Percentiles rank a stretch among this genome's conserved stretches.
Conservation (phyloP, 2,888 invertebrate genomes). For the Machimus atricapillus region DNA sequence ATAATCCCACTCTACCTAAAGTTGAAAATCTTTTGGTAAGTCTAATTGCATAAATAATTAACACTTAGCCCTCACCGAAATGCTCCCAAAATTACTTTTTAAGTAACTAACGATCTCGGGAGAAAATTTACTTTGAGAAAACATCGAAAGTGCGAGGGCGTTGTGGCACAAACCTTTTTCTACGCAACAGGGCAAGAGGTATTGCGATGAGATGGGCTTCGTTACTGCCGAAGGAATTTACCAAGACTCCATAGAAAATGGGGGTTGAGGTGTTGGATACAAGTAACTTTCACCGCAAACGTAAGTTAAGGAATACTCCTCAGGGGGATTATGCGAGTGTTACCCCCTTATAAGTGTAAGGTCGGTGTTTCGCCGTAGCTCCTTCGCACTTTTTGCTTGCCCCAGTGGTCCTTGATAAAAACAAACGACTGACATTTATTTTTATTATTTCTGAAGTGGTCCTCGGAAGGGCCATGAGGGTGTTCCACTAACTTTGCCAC, state of each 20-base stretch:
- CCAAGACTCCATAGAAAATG: not conserved
- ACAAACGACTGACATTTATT: constrained; percentile 64
- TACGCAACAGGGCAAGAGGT: constrained; percentile 44
- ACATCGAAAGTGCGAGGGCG: not conserved
- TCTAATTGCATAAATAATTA: constrained; percentile 51
- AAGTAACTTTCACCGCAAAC: not conserved
- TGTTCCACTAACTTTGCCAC: constrained; percentile 31
- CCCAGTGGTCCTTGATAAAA: constrained; percentile 56
- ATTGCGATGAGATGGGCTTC: constrained; percentile 13
- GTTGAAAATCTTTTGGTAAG: not conserved
- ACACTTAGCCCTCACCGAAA: constrained; percentile 51
- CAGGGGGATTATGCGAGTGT: constrained; percentile 42
- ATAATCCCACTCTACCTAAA: not conserved
- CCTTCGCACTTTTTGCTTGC: not conserved
- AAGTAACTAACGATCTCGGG: constrained; percentile 51
- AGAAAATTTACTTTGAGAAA: not conserved
- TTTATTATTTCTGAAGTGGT: constrained; percentile 58
- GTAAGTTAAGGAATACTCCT: constrained; percentile 42
- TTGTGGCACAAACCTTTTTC: not conserved
- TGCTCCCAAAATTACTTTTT: constrained; percentile 52
- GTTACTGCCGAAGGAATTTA: not conserved
- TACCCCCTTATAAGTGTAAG: constrained; percentile 21
- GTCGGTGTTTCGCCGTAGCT: not conserved
- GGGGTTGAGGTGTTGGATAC: not conserved
- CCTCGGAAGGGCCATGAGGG: constrained; percentile 43